Evolutionary conservation across 2,113 vertebrate species (phyloP).

Genomic region (Ailuropoda melanoleuca): DNA sequence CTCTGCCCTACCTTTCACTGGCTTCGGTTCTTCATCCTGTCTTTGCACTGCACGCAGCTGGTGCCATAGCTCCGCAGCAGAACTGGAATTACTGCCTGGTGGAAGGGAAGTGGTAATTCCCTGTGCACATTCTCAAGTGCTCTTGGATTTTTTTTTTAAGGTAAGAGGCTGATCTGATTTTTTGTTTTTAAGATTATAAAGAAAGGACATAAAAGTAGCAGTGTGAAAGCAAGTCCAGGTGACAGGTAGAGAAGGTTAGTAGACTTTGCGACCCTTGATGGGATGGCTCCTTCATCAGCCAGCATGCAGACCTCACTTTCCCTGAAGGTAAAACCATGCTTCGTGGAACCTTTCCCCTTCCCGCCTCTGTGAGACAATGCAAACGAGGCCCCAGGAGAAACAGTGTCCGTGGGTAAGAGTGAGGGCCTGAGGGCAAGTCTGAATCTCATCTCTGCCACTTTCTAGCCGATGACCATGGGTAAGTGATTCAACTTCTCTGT

Average conservation of each 20-base stretch:
- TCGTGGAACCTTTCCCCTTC: not conserved
- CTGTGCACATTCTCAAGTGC: not conserved
- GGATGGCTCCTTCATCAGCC: not conserved
- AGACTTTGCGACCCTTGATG: not conserved
- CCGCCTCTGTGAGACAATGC: not conserved
- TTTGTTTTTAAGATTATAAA: not conserved
- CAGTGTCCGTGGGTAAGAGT: not conserved
- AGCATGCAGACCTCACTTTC: not conserved
- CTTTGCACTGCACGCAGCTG: not conserved
- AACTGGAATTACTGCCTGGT: not conserved
- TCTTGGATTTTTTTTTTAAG: not conserved
- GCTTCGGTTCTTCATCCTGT: not conserved
- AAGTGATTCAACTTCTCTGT: not conserved
- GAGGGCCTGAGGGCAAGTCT: not conserved
- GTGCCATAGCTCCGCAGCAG: not conserved
- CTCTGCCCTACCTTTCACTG: not conserved
- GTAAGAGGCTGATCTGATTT: not conserved
- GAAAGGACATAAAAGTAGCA: not conserved
- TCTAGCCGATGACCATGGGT: not conserved
- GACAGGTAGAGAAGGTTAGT: not conserved
- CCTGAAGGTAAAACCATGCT: not conserved
- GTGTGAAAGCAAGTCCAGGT: not conserved
- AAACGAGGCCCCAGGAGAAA: not conserved
- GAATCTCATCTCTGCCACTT: not conserved
- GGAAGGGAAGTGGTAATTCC: not conserved